Base-by-base conservation (phyloP, 1,140 invertebrate genomes). In the Drosophila repletoides region DNA sequence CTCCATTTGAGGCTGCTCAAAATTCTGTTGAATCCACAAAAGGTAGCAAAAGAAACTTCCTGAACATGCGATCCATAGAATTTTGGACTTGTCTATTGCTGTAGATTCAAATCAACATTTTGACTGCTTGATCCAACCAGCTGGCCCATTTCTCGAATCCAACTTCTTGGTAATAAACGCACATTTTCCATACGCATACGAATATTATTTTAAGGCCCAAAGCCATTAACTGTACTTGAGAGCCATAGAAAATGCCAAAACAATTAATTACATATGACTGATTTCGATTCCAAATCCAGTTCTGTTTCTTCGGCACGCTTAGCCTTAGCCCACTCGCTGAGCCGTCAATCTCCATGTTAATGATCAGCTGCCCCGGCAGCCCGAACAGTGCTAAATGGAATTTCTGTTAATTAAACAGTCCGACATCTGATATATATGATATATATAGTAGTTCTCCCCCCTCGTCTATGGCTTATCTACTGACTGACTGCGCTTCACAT, bases 221-320 rank as follows among this genome's bases (percentile, higher is more conserved):
- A n/a, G 46, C 48, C 46, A 52, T 61, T 67, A 61, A 67, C 56
- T 45, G 56, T 52, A 52, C 36, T 19, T 19, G 56, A 61, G 24
- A 43, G 26, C 41, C 63, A 59, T 49, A 49, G 53, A 49, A 49
- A 67, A 55, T 26, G 58, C 26, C 48, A 48, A 53, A n/a, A 48
- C 31, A 63, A 68, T 68, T 63, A 68, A 68, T 68, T 63, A 63
- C 48, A 55, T 63, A 48, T 63, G 58, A 68, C 48, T 63, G 65
- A 53, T 38, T 67, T 49, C 19, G 34, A 58, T 65, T 14, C 19
- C 33, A 17, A 58, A 60, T 66, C 43, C 43, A 66, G 61, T 65
- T 65, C 52, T 55, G 9, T 31, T 2, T 34, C 3, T 34, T 10
- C 10, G 55, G 41, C 55, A 48, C 53, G 33, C 53, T 40, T 65